These are phyloP conservation scores for Diachasmimorpha longicaudata DNA, from an alignment of 1,140 invertebrate species.

Conservation along the genomic window DNA sequence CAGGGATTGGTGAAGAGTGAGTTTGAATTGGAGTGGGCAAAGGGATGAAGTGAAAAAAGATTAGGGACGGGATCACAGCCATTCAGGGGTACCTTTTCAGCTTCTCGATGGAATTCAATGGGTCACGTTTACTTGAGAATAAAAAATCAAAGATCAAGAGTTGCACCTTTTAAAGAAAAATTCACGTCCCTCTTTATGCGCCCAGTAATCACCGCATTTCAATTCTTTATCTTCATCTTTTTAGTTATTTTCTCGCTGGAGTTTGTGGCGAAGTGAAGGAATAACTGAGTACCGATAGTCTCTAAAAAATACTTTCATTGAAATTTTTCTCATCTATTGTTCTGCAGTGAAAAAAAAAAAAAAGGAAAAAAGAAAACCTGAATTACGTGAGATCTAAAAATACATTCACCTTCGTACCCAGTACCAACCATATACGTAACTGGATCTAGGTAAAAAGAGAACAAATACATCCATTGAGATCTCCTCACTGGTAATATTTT, in stretches of 20 bases:
- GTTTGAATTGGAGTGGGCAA: not conserved
- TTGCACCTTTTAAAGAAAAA: not conserved
- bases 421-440: not conserved
- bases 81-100: not conserved
- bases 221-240: too few species aligned
- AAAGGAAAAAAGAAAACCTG: not conserved
- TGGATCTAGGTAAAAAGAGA: not conserved
- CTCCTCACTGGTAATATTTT: not conserved
- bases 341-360: not conserved
- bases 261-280: too few species aligned
- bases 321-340: not conserved
- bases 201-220: not conserved
- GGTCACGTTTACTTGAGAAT: not conserved
- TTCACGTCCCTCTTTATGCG: not conserved
- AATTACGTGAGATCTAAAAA: conserved; percentile 5
- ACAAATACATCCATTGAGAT: not conserved
- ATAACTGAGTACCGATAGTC: too few species aligned
- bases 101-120: not conserved
- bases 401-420: not conserved
- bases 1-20: not conserved
- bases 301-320: not conserved
- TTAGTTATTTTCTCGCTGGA: too few species aligned
- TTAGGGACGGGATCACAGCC: not conserved
- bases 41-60: not conserved
- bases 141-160: not conserved